phyloP scores from a whole-genome alignment of 2,888 invertebrate species.

The Blomia tropicalis region DNA sequence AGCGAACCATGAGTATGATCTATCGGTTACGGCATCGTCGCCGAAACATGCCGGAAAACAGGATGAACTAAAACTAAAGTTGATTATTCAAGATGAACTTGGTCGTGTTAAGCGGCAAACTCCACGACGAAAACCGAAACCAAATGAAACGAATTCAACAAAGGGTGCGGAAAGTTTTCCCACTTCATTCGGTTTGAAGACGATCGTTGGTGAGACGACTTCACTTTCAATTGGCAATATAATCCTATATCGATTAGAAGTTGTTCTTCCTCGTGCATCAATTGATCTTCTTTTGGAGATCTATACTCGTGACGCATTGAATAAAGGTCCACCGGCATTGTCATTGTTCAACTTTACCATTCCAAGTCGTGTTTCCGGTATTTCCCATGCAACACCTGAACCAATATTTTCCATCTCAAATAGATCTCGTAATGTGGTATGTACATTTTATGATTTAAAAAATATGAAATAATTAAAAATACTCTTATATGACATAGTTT shows the following conservation, averaged over 20 bases:
- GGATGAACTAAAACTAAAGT: not conserved
- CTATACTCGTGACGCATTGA: slow-evolving; percentile 28
- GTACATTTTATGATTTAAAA: not conserved
- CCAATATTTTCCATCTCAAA: slow-evolving; percentile 17
- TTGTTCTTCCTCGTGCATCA: slow-evolving; percentile 27
- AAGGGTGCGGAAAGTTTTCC: not conserved
- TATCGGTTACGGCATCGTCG: slow-evolving; percentile 25
- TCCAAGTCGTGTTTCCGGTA: slow-evolving; percentile 21
- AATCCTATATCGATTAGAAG: slow-evolving; percentile 25
- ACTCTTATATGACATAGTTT: slow-evolving; percentile 23
- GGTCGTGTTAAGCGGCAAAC: slow-evolving; percentile 13
- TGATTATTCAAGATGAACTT: slow-evolving; percentile 13
- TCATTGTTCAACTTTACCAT: slow-evolving; percentile 27
- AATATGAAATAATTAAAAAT: not conserved
- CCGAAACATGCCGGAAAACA: slow-evolving; percentile 22
- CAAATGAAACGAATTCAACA: not conserved
- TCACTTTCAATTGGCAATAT: slow-evolving; percentile 21
- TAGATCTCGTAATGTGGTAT: slow-evolving; percentile 21
- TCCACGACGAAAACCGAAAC: not conserved
- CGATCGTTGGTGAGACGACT: slow-evolving; percentile 16
- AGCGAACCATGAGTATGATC: slow-evolving; percentile 20
- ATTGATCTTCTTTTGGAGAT: slow-evolving; percentile 28
- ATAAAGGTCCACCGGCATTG: slow-evolving; percentile 26
- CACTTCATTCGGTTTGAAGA: slow-evolving; percentile 9
- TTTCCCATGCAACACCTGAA: slow-evolving; percentile 23